Base-by-base conservation (phyloP, 1,140 invertebrate genomes). In the Euborellia annulipes region DNA sequence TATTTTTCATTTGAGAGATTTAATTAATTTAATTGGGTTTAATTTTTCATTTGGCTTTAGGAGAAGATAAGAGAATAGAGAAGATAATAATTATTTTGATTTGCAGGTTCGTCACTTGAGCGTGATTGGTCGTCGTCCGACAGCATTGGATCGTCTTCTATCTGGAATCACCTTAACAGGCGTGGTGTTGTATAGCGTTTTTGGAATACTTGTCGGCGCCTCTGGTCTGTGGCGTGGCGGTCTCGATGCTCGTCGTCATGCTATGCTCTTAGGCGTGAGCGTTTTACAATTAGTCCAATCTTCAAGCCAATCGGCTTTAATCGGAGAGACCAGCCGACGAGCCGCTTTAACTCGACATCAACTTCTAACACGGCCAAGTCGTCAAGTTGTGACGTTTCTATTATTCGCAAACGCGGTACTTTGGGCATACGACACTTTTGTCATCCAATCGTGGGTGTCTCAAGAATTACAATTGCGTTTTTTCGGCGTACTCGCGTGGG, bases 351-450 rank as follows among this genome's bases (percentile, higher is more conserved):
- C 70, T 1, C 58, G 69, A 1, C 65, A 66, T 49, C 71, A 73
- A 48, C 61, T 70, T 51, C 51, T 66, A 27, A 60, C 65, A 1
- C 78, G 78, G 49, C 78, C 79, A 0, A 79, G 72, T 2, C 58
- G 79, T 7, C 75, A 79, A 47, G 64, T 79, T 2, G 68, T 82
- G 32, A 80, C 76, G 0, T 80, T 79, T 53, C 58, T 82, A 11
- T 59, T 81, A 1, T 76, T 80, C 48, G 71, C 70, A 46, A 82
- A 82, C 54, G 65, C 76, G 2, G 75, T 77, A 0, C 58, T 82
- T 2, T 82, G 78, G 78, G 66, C 77, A 0, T 72, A 78, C 41
- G 75, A 78, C 47, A 78, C 75, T 6, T 79, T 82, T 43, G 74
- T 79, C 45, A 74, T 75, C 2, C 74, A 78, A 51, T 71, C 67